phyloP scores from a whole-genome alignment of 1,140 invertebrate species.

The Choristoneura fumiferana region DNA sequence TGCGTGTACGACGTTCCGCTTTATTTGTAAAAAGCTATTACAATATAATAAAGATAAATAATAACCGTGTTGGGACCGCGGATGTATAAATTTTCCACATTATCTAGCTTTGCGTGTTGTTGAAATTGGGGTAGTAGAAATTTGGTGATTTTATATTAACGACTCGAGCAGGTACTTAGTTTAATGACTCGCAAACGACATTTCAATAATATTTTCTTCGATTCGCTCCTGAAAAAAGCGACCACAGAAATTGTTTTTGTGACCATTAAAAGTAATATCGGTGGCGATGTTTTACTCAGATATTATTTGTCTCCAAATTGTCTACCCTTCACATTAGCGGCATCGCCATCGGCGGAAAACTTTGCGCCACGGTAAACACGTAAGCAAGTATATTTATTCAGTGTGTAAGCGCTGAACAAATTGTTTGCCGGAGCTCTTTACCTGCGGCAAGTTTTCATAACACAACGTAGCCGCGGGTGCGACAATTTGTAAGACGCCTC shows the following conservation, averaged over 20 bases:
- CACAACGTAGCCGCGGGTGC: conserved; percentile 51
- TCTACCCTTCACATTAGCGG: background rate
- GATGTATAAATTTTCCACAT: conserved; percentile 15
- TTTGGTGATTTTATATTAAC: conserved; percentile 4
- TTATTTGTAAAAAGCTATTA: conserved; percentile 17
- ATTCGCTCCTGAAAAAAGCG: too few species aligned
- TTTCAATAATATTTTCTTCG: too few species aligned
- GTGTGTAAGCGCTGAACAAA: conserved; percentile 60
- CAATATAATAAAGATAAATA: conserved; percentile 16
- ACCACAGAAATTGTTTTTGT: too few species aligned
- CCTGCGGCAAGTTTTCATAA: conserved; percentile 68
- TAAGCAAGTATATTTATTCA: conserved; percentile 64
- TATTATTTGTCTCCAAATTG: background rate
- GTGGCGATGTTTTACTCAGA: background rate
- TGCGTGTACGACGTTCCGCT: conserved; percentile 14
- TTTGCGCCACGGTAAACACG: conserved; percentile 37
- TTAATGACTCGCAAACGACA: too few species aligned
- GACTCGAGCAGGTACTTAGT: too few species aligned
- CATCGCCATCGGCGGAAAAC: conserved; percentile 5
- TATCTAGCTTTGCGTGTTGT: conserved; percentile 11
- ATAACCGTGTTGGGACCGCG: conserved; percentile 14
- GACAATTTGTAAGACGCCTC: conserved; percentile 61
- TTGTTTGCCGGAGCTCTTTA: conserved; percentile 65
- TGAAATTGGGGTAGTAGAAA: conserved; percentile 7
- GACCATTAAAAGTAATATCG: too few species aligned